Percentiles rank a stretch among this genome's conserved stretches.
phyloP scores from a whole-genome alignment of 1,140 invertebrate genomes.

The Cecropterus lyciades region DNA sequence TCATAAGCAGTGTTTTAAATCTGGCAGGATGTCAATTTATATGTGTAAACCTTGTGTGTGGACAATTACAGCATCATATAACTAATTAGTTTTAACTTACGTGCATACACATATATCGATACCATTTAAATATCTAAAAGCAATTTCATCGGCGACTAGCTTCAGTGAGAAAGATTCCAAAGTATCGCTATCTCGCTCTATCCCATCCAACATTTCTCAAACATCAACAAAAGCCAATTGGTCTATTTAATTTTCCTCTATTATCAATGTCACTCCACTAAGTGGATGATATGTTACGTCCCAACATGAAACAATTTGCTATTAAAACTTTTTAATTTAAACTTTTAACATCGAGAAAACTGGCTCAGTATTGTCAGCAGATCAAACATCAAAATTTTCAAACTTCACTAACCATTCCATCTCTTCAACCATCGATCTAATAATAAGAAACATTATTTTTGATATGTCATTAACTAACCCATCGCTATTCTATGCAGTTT shows the following conservation, averaged over 20 bases:
- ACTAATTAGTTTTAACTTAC: constrained; percentile 75
- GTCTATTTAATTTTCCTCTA: constrained; percentile 68
- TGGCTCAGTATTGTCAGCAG: constrained; percentile 72
- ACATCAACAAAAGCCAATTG: constrained; percentile 57
- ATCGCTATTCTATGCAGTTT: constrained; percentile 54
- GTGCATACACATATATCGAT: constrained; percentile 75
- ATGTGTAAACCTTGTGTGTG: constrained; percentile 82
- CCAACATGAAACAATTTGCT: constrained; percentile 71
- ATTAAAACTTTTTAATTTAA: constrained; percentile 77
- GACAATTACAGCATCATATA: constrained; percentile 80
- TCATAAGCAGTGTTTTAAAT: constrained; percentile 82
- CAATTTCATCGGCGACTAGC: constrained; percentile 77
- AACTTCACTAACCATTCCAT: constrained; percentile 74
- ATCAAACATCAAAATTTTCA: constrained; percentile 59
- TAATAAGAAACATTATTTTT: constrained; percentile 76
- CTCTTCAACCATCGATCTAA: constrained; percentile 52
- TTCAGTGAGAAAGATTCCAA: constrained; percentile 82
- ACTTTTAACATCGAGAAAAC: constrained; percentile 68
- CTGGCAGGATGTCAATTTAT: constrained; percentile 80
- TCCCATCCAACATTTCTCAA: constrained; percentile 38
- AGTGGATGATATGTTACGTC: constrained; percentile 78
- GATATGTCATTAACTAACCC: constrained; percentile 82
- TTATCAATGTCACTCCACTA: constrained; percentile 66
- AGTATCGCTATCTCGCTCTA: constrained; percentile 48
- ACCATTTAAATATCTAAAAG: constrained; percentile 80